Conservation (phyloP, 2,113 vertebrate species). For the Ardeotis arabs region DNA sequence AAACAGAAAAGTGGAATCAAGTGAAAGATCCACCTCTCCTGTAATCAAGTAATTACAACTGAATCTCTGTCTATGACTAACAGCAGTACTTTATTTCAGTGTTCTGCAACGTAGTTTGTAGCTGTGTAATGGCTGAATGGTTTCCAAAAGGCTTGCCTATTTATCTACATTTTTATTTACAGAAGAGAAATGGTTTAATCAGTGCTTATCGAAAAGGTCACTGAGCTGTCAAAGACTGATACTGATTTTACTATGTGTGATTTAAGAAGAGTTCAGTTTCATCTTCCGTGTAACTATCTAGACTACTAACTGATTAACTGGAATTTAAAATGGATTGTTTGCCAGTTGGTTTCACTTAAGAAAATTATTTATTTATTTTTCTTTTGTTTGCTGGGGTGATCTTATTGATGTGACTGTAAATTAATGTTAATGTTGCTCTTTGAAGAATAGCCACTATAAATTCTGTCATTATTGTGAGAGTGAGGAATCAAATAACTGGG, state of each 20-base stretch:
- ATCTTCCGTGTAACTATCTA: neutral
- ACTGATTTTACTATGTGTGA: neutral
- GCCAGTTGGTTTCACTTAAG: neutral
- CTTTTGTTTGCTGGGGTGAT: neutral
- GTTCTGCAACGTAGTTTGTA: neutral
- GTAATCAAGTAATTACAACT: slow-evolving; percentile 75
- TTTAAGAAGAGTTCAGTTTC: neutral
- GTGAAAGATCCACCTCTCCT: slow-evolving; percentile 68
- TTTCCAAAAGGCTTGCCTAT: neutral
- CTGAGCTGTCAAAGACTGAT: neutral
- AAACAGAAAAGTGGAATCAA: slow-evolving; percentile 73
- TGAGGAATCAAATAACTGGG: neutral
- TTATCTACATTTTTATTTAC: neutral
- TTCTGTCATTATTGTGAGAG: neutral
- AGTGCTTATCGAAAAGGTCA: neutral
- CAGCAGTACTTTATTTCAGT: neutral
- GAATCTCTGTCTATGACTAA: neutral
- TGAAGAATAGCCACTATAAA: neutral
- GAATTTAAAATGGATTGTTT: neutral
- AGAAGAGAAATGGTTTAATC: neutral
- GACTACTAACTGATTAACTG: neutral
- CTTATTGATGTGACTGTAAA: neutral
- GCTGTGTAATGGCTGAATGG: neutral
- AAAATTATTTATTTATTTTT: neutral
- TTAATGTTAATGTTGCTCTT: neutral